Evolutionary conservation across 2,888 invertebrate genomes (phyloP), one percentile per base, ranked within the genome.

Genomic region (Gasteruption jaculator): DNA sequence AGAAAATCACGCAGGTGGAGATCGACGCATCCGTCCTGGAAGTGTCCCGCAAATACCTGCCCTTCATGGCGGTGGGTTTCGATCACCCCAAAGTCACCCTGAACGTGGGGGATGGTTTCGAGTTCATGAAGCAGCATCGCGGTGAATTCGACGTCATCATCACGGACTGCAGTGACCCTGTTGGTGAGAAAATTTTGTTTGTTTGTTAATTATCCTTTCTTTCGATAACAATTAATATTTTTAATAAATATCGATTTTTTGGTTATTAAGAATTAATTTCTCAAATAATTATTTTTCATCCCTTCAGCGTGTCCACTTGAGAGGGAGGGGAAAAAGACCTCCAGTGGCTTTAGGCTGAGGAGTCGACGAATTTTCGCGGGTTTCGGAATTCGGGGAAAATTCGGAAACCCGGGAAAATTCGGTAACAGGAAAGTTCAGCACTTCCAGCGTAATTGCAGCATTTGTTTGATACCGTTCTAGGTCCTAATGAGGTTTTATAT

Each of bases 111-210:
- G 97, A 99, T 71, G 99, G 99, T 0, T 93, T 94, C 65, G 86
- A 93, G 56, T 99, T 90, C 70, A 86, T 99, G 82, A 85, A 86
- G 60, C 79, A 86, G 37, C 87, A 94, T 64, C 77, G 77, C 42
- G 77, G 81, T 26, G 84, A 89, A 71, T 99, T 92, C 69, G 99
- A 99, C 73, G 91, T 99, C 29, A 94, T 99, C 51, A 95, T 99
- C 41, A 99, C 97, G 0, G 99, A 99, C 69, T 95, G 95, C 50
- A 94, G 95, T 26, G 99, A 99, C 75, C 97, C 97, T 1, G 79
- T 96, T 19, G 97, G 96, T 77, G 60, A 65, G 62, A 52, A 40
- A 31, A 10, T 5, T 2, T 29, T 10, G 3, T 26, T 37, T 21
- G 7, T 8, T 15, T 8, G 3, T 4, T 14, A 15, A 22, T 25